phyloP scores from a whole-genome alignment of 1,140 invertebrate genomes.

The Formica exsecta region DNA sequence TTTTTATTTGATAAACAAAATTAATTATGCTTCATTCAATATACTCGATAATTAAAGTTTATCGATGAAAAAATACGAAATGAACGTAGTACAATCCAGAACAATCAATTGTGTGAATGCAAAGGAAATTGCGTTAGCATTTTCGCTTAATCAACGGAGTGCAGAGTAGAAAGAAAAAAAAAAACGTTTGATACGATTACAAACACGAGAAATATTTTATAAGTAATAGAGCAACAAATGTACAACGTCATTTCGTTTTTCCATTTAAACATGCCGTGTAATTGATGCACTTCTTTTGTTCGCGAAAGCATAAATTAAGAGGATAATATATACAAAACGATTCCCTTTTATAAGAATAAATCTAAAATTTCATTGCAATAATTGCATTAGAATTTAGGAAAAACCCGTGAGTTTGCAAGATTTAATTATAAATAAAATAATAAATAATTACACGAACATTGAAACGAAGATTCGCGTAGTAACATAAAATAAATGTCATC shows the following conservation, averaged over 20 bases:
- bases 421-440: no score
- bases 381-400: background rate
- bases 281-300: background rate
- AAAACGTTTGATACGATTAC: constrained; percentile 1
- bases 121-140: constrained; percentile 12
- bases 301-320: background rate
- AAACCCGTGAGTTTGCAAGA: no score
- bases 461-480: background rate
- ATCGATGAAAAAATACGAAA: constrained; percentile 1
- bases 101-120: background rate
- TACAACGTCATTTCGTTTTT: background rate
- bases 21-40: constrained; percentile 6
- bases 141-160: constrained; percentile 31
- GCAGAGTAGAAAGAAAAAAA: background rate
- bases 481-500: background rate
- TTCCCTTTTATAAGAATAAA: background rate
- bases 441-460: no score
- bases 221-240: background rate
- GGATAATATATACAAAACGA: background rate
- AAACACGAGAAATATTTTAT: background rate
- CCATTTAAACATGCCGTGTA: background rate
- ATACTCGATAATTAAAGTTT: constrained; percentile 17
- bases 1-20: constrained; percentile 5
- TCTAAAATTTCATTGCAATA: background rate
- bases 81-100: background rate